These are phyloP conservation scores for Onychomys torridus DNA, from an alignment of 2,797 vertebrate genomes.

Conservation along the genomic window DNA sequence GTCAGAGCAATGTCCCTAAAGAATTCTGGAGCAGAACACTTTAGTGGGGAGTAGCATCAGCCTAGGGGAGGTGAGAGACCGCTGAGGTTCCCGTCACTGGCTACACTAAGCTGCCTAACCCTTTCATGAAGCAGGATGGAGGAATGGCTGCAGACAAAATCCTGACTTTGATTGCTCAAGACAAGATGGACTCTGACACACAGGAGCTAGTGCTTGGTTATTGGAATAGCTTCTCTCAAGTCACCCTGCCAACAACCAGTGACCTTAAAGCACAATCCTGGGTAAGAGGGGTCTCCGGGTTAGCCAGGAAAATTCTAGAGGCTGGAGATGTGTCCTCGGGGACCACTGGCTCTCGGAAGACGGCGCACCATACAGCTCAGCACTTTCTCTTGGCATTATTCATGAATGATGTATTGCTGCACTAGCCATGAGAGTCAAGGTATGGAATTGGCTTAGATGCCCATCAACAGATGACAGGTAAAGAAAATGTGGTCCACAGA, in stretches of 20 bases:
- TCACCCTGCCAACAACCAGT: background rate
- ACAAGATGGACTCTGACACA: background rate
- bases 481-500: background rate
- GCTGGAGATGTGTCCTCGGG: background rate
- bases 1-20: background rate
- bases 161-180: background rate
- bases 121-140: background rate
- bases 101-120: background rate
- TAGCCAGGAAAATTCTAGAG: background rate
- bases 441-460: background rate
- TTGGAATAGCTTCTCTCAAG: background rate
- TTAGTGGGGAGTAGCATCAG: background rate
- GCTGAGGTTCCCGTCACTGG: background rate
- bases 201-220: background rate
- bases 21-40: background rate
- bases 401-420: background rate
- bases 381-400: background rate
- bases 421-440: no score
- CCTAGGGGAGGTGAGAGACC: background rate
- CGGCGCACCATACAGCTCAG: background rate
- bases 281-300: background rate
- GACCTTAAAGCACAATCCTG: background rate
- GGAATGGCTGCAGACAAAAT: background rate
- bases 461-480: background rate
- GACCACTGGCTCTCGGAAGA: fast-evolving